Conservation (phyloP, 2,797 vertebrate genomes). For the Scomberomorus guttatus region DNA sequence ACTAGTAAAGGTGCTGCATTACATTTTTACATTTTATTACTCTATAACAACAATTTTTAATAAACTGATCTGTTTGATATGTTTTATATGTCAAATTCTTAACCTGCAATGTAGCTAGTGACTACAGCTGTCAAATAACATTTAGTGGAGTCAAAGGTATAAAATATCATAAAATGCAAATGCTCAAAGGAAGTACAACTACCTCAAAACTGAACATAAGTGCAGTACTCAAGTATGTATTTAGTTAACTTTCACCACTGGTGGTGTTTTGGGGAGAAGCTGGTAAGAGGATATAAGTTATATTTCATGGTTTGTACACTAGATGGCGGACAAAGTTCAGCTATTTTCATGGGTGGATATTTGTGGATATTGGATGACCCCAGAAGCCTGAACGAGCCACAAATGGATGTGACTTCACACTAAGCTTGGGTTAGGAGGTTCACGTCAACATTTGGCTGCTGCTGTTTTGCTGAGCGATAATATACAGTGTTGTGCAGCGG, state of each 20-base stretch:
- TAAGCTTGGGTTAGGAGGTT: neutral
- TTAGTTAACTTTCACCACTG: neutral
- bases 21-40: no score
- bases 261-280: neutral
- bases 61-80: neutral
- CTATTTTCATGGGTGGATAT: neutral
- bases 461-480: neutral
- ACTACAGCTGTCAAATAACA: neutral
- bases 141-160: neutral
- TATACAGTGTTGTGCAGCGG: neutral
- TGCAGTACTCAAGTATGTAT: neutral
- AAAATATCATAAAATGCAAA: neutral
- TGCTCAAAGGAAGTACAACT: neutral
- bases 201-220: neutral
- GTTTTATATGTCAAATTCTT: neutral
- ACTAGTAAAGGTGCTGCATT: no score
- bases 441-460: neutral
- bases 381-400: neutral
- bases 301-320: constrained; percentile 23
- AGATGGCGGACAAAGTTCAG: constrained; percentile 53
- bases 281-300: neutral
- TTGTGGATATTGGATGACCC: neutral
- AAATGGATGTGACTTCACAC: neutral
- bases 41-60: neutral
- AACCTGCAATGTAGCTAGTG: neutral